Conservation (phyloP, 92 coral and sea anemone species). For the Porites divaricata region DNA sequence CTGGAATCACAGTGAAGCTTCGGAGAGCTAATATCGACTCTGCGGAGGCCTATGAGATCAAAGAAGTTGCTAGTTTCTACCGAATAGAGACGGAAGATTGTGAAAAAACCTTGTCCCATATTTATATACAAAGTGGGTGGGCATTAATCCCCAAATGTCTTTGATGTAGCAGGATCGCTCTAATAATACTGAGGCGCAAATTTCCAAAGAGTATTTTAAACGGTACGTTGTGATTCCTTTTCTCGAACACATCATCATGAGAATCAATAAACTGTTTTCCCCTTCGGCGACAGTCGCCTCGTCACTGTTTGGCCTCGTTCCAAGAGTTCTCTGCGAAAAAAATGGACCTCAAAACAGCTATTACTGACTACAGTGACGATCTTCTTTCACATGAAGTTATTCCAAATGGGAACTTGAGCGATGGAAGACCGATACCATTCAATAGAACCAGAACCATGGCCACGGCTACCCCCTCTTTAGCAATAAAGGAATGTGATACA, state of each 20-base stretch:
- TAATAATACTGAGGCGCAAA: constrained; percentile 29
- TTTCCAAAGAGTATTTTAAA: constrained; percentile 24
- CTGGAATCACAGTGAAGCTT: constrained; percentile 52
- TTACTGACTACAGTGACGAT: no score
- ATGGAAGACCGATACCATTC: no score
- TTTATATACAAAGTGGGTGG: neutral
- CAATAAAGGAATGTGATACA: no score
- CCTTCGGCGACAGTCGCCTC: constrained; percentile 23
- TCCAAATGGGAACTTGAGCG: no score
- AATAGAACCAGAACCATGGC: no score
- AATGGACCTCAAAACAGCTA: no score
- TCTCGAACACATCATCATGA: constrained; percentile 29
- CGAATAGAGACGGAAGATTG: constrained; percentile 11
- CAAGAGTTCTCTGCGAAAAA: no score
- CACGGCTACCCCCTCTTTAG: no score
- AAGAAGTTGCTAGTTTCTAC: constrained; percentile 38
- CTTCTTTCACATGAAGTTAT: no score
- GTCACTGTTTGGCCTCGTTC: constrained; percentile 31
- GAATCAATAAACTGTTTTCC: constrained; percentile 23
- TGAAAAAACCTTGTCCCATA: constrained; percentile 21
- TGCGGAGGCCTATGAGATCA: constrained; percentile 36
- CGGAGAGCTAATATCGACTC: constrained; percentile 49
- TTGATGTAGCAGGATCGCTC: constrained; percentile 37
- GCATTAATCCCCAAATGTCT: constrained; percentile 18
- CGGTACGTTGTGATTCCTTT: constrained; percentile 24